A percentile compares a stretch with the other conserved stretches of the same genome.
These are phyloP conservation scores for Zalophus californianus DNA, from an alignment of 2,797 vertebrate genomes.

Conservation along the genomic window DNA sequence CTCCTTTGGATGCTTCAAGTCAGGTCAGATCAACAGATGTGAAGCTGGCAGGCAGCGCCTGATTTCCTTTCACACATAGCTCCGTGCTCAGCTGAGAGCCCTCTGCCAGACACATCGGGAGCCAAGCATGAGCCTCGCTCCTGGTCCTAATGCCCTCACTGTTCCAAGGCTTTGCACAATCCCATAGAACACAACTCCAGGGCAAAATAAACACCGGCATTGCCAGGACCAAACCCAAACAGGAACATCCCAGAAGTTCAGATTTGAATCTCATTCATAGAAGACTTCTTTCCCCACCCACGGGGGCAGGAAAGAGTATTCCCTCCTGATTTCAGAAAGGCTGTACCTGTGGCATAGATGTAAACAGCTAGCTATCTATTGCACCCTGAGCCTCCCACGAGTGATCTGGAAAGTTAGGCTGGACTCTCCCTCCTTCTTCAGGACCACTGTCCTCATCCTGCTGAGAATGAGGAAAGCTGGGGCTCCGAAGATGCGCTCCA, in stretches of 20 bases:
- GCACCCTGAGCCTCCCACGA: not conserved
- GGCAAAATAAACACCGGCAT: slow-evolving; percentile 52
- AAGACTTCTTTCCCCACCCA: slow-evolving; percentile 27
- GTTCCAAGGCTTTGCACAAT: slow-evolving; percentile 83
- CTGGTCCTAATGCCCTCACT: slow-evolving; percentile 90
- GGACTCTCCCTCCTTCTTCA: not conserved
- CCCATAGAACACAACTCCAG: slow-evolving; percentile 52
- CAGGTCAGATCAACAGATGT: slow-evolving; percentile 89
- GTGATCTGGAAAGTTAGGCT: not conserved
- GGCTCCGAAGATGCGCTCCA: not conserved
- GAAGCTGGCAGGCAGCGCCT: slow-evolving; percentile 85
- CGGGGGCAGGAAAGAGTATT: not conserved
- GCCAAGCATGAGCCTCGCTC: slow-evolving; percentile 80
- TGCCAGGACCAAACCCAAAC: slow-evolving; percentile 68
- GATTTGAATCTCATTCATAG: slow-evolving; percentile 23
- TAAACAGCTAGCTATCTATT: not conserved
- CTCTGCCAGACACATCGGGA: slow-evolving; percentile 87
- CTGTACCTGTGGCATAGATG: not conserved
- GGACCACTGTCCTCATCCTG: not conserved
- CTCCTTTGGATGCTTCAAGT: slow-evolving; percentile 83
- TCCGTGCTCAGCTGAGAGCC: slow-evolving; percentile 81
- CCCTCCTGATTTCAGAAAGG: slow-evolving; percentile 11
- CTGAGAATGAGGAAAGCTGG: not conserved
- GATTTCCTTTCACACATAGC: slow-evolving; percentile 87
- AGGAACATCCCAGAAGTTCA: not conserved